Percentiles rank a stretch among this genome's conserved stretches.
Evolutionary conservation across 2,888 invertebrate genomes (phyloP).

Genomic region (Stenolophus ochropezus): DNA sequence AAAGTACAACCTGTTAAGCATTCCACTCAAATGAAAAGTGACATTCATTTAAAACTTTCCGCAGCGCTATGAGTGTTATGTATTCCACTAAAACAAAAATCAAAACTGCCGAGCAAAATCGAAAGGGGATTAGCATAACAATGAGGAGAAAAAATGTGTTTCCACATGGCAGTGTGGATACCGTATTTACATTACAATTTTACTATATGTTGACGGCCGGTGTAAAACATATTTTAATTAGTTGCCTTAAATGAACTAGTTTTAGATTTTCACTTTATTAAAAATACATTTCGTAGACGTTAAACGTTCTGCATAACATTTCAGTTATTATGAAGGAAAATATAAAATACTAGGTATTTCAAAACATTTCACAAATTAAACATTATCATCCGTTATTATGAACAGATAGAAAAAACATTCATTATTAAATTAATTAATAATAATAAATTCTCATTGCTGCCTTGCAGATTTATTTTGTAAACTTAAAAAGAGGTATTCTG

Average conservation of each 20-base stretch:
- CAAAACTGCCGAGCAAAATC: constrained; percentile 18
- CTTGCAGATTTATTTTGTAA: too few species aligned
- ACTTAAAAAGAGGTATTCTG: too few species aligned
- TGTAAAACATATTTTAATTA: not conserved
- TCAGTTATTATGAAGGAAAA: not conserved
- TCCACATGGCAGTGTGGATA: not conserved
- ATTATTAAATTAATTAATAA: too few species aligned
- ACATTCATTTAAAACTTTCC: not conserved
- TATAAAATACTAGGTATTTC: too few species aligned
- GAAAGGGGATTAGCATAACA: constrained; percentile 33
- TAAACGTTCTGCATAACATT: not conserved
- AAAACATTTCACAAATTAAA: too few species aligned
- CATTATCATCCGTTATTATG: too few species aligned
- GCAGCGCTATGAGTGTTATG: not conserved
- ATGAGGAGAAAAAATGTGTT: constrained; percentile 15
- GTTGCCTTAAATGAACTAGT: not conserved
- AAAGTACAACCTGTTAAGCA: not conserved
- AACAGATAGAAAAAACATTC: too few species aligned
- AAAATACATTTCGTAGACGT: not conserved
- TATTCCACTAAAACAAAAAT: constrained; percentile 25
- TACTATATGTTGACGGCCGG: not conserved
- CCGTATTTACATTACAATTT: not conserved
- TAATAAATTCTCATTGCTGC: too few species aligned
- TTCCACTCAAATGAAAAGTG: not conserved
- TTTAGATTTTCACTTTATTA: not conserved